Base-by-base conservation (phyloP, 2,113 vertebrate genomes). In the Paramormyrops kingsleyae region DNA sequence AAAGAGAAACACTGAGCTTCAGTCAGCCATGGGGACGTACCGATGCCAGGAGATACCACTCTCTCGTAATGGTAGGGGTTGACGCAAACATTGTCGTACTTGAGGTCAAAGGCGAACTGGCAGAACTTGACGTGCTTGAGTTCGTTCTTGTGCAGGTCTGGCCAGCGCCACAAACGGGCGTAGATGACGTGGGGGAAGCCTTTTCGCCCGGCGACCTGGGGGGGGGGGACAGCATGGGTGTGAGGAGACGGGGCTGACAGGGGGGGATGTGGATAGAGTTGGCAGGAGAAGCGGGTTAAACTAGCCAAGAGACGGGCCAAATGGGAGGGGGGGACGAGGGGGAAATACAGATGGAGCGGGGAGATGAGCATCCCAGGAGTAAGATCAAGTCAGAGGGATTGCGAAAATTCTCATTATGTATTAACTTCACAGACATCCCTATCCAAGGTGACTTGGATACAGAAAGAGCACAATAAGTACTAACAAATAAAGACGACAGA, bases 141-240 rank as follows among this genome's bases (percentile, higher is more conserved):
- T 87, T 97, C 97, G n/a, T 97, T 97, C 89, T 97, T 97, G 93
- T 97, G 97, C 9, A 96, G 94, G 92, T 96, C 96, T 0, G 96
- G 97, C 96, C 96, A 97, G 4, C 96, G 95, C 96, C 96, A 97
- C 52, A 97, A 93, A 24, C 94, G 95, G 27, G 96, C 95, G 42
- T 97, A 97, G 92, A 97, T 97, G 74, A 97, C 96, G 52, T 95
- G 96, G 10, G 96, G 96, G 92, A 97, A 96, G 0, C 96, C 97
- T 89, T 97, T 97, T 88, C 96, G 94, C 5, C 96, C 96, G 0
- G 96, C 96, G 15, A 96, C 97, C 96, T 96, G 91, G 9, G 5
- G 49, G 77, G 88, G 17, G 4, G 88, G 19, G 5, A 31, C 52
- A 24, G 19, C 21, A 39, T 21, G n/a, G 19, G 39, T 2, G 31